Evolutionary conservation across 2,888 invertebrate species (phyloP).

Genomic region (Ligdia adustata): DNA sequence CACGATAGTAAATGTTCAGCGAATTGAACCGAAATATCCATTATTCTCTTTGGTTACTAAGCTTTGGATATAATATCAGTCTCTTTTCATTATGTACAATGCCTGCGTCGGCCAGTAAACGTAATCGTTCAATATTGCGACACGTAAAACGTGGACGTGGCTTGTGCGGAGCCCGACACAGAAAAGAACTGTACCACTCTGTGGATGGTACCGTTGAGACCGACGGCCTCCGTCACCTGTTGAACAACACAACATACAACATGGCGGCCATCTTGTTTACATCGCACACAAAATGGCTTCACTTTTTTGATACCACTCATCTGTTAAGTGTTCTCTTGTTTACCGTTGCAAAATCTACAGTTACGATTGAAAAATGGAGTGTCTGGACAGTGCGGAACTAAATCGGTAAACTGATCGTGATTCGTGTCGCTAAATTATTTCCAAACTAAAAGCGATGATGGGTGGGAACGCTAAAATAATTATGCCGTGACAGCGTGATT

Average conservation of each 20-base stretch:
- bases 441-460: conserved; percentile 73
- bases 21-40: conserved; percentile 75
- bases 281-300: conserved; percentile 45
- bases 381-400: conserved; percentile 55
- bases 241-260: conserved; percentile 81
- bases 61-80: conserved; percentile 80
- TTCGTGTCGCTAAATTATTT: conserved; percentile 57
- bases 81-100: conserved; percentile 79
- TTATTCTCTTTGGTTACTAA: conserved; percentile 73
- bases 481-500: conserved; percentile 70
- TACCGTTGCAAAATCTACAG: neutral
- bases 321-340: too few species aligned
- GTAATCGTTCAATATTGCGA: conserved; percentile 80
- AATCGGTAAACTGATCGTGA: conserved; percentile 54
- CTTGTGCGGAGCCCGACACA: conserved; percentile 84
- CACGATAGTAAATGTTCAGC: conserved; percentile 78
- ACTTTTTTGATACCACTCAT: too few species aligned
- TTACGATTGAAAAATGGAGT: conserved; percentile 41
- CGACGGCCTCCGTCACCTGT: conserved; percentile 86
- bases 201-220: conserved; percentile 85
- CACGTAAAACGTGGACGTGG: conserved; percentile 86
- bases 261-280: conserved; percentile 64
- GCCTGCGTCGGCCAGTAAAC: conserved; percentile 56
- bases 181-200: conserved; percentile 87
- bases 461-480: conserved; percentile 65